Percentiles rank a stretch among this genome's conserved stretches.
Conservation (phyloP, 2,797 vertebrate genomes). For the Heteromormyrus szaboi region DNA sequence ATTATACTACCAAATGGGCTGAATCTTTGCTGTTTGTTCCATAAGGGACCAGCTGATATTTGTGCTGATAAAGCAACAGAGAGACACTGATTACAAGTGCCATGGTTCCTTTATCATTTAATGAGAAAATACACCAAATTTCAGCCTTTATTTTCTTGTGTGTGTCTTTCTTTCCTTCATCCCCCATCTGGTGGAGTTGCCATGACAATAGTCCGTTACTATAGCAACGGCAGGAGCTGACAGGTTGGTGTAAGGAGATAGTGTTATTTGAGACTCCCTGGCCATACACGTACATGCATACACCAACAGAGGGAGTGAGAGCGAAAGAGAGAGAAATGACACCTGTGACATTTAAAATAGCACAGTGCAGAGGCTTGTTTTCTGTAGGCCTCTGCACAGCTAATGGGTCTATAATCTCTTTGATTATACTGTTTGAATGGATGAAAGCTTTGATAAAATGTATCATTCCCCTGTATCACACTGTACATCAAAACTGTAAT, state of each 20-base stretch:
- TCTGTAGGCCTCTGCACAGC: not conserved
- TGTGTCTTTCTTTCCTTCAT: slow-evolving; percentile 18
- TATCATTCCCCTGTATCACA: not conserved
- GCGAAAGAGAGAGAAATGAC: not conserved
- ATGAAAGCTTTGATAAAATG: not conserved
- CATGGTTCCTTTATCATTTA: slow-evolving; percentile 44
- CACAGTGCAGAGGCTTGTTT: not conserved
- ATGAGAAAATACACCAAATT: slow-evolving; percentile 47
- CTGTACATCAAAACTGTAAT: not conserved
- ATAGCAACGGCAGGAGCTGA: slow-evolving; percentile 48
- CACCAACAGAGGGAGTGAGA: slow-evolving; percentile 7
- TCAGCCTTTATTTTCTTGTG: slow-evolving; percentile 28
- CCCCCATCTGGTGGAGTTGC: slow-evolving; percentile 50
- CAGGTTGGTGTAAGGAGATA: slow-evolving; percentile 49
- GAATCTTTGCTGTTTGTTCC: slow-evolving; percentile 40
- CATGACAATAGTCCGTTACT: slow-evolving; percentile 49
- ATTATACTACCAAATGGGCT: slow-evolving; percentile 44
- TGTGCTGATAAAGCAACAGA: slow-evolving; percentile 38
- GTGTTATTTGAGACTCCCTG: slow-evolving; percentile 37
- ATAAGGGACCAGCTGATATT: slow-evolving; percentile 37
- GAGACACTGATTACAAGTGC: slow-evolving; percentile 37
- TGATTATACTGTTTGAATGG: not conserved
- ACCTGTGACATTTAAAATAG: slow-evolving; percentile 3
- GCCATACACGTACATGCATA: slow-evolving; percentile 27
- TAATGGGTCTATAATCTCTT: not conserved